Percentiles rank a stretch among this genome's conserved stretches.
These are phyloP conservation scores for Orthosia cruda DNA, from an alignment of 2,888 invertebrate species.

Conservation along the genomic window DNA sequence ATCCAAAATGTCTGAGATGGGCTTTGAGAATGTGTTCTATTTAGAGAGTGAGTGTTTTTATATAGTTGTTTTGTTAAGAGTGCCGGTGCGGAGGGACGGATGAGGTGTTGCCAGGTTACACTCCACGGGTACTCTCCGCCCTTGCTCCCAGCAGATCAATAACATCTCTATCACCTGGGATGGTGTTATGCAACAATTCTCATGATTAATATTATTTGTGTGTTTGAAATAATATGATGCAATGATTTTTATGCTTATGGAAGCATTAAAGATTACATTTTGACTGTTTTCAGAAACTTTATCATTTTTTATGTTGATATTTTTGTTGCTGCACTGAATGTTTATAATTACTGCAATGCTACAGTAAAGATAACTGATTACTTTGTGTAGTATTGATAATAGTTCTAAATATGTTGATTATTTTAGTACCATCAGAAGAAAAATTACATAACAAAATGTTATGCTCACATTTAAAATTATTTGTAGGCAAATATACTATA, in stretches of 20 bases:
- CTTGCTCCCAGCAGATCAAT: conserved; percentile 87
- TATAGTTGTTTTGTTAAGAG: conserved; percentile 77
- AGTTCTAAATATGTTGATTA: not conserved
- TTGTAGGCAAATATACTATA: not conserved
- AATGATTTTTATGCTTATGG: conserved; percentile 11
- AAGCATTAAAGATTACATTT: not conserved
- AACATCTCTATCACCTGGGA: conserved; percentile 88
- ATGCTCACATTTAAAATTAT: conserved; percentile 1
- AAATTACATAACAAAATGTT: conserved; percentile 27
- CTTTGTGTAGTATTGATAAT: not conserved
- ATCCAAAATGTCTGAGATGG: conserved; percentile 89
- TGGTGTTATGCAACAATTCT: conserved; percentile 87
- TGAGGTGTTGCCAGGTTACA: conserved; percentile 90
- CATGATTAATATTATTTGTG: conserved; percentile 67
- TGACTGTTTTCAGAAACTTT: not conserved
- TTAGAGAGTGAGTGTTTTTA: conserved; percentile 90
- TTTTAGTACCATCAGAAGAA: not conserved
- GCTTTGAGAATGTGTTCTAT: conserved; percentile 90
- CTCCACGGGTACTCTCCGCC: conserved; percentile 83
- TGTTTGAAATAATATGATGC: conserved; percentile 49
- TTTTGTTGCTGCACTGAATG: conserved; percentile 30
- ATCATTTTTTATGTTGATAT: conserved; percentile 16
- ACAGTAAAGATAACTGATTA: conserved; percentile 1
- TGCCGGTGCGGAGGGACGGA: conserved; percentile 82
- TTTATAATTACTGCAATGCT: conserved; percentile 20